phyloP scores from a whole-genome alignment of 2,113 vertebrate genomes.

The Grallaria varia region DNA sequence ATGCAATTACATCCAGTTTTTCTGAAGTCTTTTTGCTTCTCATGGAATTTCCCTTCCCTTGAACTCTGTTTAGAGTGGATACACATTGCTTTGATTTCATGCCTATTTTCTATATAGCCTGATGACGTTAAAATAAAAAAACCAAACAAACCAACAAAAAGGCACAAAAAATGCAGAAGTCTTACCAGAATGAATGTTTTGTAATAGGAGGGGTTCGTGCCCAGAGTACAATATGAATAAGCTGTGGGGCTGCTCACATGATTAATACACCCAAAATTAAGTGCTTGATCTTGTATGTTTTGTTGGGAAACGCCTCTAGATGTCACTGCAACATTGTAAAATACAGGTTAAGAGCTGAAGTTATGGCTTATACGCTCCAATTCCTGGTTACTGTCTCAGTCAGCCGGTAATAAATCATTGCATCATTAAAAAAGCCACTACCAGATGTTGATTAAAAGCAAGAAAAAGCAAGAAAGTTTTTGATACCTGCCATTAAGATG shows the following conservation, averaged over 20 bases:
- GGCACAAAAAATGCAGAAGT: neutral
- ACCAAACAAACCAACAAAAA: neutral
- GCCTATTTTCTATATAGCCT: neutral
- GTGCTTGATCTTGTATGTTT: neutral
- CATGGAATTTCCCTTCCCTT: neutral
- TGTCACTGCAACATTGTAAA: conserved; percentile 70
- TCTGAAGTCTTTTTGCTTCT: neutral
- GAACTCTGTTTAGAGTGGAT: neutral
- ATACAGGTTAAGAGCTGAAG: neutral
- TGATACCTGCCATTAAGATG: neutral
- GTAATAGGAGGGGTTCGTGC: neutral
- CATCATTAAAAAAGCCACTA: neutral
- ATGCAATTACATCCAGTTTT: neutral
- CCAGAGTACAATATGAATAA: neutral
- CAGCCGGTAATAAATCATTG: neutral
- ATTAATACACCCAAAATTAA: neutral
- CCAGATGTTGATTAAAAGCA: neutral
- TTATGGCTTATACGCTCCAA: rapidly evolving
- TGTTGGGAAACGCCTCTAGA: conserved; percentile 67
- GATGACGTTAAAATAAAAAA: neutral
- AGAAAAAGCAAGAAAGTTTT: neutral
- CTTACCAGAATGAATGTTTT: neutral
- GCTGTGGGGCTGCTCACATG: neutral
- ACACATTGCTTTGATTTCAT: neutral
- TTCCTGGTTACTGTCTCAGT: neutral